phyloP scores from a whole-genome alignment of 2,797 vertebrate species.

The Erithacus rubecula region DNA sequence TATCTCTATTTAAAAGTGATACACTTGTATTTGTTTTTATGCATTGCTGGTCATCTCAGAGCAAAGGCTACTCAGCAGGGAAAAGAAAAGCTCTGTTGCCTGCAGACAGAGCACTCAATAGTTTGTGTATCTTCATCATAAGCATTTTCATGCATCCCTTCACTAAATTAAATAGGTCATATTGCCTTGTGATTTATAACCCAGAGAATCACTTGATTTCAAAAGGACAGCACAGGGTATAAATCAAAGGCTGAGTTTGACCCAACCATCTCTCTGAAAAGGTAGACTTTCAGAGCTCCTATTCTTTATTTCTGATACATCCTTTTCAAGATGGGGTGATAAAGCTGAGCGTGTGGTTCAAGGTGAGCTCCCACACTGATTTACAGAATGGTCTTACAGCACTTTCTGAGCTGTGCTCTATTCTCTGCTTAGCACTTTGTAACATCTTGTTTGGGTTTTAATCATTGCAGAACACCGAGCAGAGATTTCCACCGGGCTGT shows the following conservation, averaged over 20 bases:
- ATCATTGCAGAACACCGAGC: background rate
- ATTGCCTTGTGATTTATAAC: background rate
- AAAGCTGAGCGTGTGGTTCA: background rate
- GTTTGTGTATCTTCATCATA: background rate
- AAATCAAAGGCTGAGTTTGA: conserved; percentile 40
- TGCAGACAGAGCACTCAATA: background rate
- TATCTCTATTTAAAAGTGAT: background rate
- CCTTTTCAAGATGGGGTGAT: conserved; percentile 8
- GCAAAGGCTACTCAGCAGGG: background rate
- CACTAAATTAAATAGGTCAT: conserved; percentile 33
- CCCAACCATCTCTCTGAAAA: conserved; percentile 14
- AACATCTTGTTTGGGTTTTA: conserved; percentile 43
- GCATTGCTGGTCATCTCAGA: background rate
- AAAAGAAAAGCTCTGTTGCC: background rate
- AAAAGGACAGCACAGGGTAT: background rate
- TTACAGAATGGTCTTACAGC: background rate
- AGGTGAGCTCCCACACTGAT: conserved; percentile 35
- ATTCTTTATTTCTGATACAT: conserved; percentile 32
- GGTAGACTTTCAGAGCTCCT: background rate
- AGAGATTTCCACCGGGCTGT: conserved; percentile 4
- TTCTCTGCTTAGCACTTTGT: background rate
- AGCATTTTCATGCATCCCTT: background rate
- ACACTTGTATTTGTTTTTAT: background rate
- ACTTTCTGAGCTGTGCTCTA: background rate
- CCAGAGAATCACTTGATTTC: background rate